phyloP scores from a whole-genome alignment of 2,888 invertebrate genomes.

The Caenorhabditis plicata region DNA sequence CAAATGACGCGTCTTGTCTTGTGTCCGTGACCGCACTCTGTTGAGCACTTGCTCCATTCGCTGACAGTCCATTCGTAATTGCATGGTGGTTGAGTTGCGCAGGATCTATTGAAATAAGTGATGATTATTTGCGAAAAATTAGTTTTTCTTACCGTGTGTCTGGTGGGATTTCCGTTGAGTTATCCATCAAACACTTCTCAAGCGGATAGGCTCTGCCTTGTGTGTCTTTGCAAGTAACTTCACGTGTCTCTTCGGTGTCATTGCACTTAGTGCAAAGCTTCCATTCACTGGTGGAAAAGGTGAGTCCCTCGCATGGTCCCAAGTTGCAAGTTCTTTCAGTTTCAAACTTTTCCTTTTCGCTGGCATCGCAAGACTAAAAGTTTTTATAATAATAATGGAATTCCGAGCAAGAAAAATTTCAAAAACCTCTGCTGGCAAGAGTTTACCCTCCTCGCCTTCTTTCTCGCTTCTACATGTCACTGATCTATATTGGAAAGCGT shows the following conservation, averaged over 20 bases:
- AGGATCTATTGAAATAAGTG: constrained; percentile 34
- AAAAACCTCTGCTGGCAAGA: constrained; percentile 74
- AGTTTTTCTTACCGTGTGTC: constrained; percentile 66
- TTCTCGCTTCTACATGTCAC: constrained; percentile 65
- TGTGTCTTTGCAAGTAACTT: constrained; percentile 64
- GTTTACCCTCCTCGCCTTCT: constrained; percentile 72
- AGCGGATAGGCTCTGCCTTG: constrained; percentile 59
- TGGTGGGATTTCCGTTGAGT: constrained; percentile 70
- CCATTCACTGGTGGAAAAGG: constrained; percentile 87
- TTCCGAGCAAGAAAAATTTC: too few relatives aligned
- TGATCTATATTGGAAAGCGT: constrained; percentile 68
- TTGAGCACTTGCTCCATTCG: constrained; percentile 92
- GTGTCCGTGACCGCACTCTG: constrained; percentile 83
- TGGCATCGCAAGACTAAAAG: constrained; percentile 34
- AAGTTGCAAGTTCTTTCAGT: constrained; percentile 65
- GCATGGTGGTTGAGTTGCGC: constrained; percentile 71
- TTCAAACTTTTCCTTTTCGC: constrained; percentile 57
- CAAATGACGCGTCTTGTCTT: constrained; percentile 85
- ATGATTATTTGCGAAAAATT: background rate
- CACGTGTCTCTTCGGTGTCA: constrained; percentile 65
- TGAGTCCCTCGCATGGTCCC: constrained; percentile 84
- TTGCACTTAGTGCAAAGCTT: constrained; percentile 71
- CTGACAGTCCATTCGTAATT: constrained; percentile 84
- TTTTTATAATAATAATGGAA: too few relatives aligned
- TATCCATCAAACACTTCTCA: constrained; percentile 63